Conservation (phyloP, 1,140 invertebrate genomes). For the Drosophila lacteicornis region DNA sequence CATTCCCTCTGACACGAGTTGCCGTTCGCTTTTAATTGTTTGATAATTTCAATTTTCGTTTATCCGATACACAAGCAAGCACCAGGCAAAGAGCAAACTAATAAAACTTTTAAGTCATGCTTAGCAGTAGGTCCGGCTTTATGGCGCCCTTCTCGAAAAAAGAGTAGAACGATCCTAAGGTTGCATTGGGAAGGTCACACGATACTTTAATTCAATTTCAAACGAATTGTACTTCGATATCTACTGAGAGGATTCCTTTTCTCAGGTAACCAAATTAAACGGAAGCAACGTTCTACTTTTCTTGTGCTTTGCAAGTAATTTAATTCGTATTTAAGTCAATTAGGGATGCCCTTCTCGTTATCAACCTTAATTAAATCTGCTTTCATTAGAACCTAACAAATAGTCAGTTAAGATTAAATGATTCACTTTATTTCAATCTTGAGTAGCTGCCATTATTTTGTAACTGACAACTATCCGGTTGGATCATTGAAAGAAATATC, state of each 20-base stretch:
- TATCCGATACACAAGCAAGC: conserved; percentile 34
- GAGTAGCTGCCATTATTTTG: conserved; percentile 1
- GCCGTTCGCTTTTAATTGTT: conserved; percentile 70
- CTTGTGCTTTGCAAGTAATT: conserved; percentile 16
- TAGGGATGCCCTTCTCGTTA: conserved; percentile 26
- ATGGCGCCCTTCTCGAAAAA: conserved; percentile 29
- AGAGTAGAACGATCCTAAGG: conserved; percentile 35
- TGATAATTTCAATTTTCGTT: conserved; percentile 76
- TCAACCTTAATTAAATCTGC: conserved; percentile 44
- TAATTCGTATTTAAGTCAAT: conserved; percentile 39
- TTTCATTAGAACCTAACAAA: conserved; percentile 39
- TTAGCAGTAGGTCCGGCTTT: conserved; percentile 49
- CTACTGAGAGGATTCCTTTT: conserved; percentile 12
- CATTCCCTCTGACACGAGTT: conserved; percentile 47
- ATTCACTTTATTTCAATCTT: conserved; percentile 4
- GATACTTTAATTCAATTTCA: conserved; percentile 74
- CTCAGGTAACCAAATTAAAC: conserved; percentile 29
- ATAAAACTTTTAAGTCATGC: conserved; percentile 51
- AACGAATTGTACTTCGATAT: conserved; percentile 72
- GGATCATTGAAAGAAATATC: background rate
- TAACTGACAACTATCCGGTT: background rate
- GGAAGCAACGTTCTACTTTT: conserved; percentile 33
- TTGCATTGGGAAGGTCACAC: conserved; percentile 57
- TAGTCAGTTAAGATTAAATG: background rate
- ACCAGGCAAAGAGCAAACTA: conserved; percentile 26